Evolutionary conservation across 2,113 vertebrate genomes (phyloP).

Genomic region (Calyptomena viridis): DNA sequence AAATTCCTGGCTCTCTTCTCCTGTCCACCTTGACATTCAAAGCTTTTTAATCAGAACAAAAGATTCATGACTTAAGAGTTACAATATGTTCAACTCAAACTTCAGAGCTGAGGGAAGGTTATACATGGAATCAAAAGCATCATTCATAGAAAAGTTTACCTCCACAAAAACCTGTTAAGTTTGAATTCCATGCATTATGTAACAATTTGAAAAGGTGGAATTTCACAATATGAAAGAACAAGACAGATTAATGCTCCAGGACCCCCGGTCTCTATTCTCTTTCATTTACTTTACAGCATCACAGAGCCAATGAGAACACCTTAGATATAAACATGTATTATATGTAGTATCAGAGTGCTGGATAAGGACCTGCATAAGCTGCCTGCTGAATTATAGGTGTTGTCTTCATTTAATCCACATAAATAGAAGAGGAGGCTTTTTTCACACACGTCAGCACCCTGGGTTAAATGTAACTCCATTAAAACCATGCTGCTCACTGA

Average conservation of each 20-base stretch:
- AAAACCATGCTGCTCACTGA: background rate
- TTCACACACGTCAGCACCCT: background rate
- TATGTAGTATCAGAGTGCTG: background rate
- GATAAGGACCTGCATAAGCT: background rate
- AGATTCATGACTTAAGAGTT: background rate
- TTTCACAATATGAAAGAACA: background rate
- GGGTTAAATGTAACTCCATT: background rate
- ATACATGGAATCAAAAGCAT: background rate
- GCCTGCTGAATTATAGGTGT: background rate
- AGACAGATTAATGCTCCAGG: background rate
- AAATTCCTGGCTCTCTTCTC: background rate
- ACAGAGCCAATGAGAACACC: background rate
- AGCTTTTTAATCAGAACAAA: background rate
- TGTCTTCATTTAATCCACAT: background rate
- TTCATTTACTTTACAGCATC: background rate
- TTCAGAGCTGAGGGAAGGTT: background rate
- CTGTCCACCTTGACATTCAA: background rate
- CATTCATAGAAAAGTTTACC: background rate
- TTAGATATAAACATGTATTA: background rate
- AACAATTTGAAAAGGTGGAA: background rate
- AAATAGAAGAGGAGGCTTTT: background rate
- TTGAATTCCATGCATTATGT: background rate
- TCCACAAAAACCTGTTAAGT: background rate
- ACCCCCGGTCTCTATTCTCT: background rate
- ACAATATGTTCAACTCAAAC: background rate